Base-by-base conservation (phyloP, 2,888 invertebrate genomes). In the Hecatera dysodea region DNA sequence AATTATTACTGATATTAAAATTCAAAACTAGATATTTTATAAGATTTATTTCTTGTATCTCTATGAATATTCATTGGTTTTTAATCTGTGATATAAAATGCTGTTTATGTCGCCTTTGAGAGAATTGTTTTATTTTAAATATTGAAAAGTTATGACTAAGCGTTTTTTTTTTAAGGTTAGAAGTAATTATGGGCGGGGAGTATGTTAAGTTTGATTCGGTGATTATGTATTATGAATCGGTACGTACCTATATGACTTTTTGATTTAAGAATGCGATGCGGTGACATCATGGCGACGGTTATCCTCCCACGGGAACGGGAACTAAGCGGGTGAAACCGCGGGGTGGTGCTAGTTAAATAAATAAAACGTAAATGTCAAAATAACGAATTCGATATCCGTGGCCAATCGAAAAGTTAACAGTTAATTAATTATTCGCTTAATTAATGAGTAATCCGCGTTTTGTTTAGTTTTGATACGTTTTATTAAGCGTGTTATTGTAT, bases 41-140 rank as follows among this genome's bases (percentile, higher is more conserved):
- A 72, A 75, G 79, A 86, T 86, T 86, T 84, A 86, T 86, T 66
- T 68, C 57, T 33, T 56, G 46, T 57, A 0, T 72, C 5, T 60
- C 5, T 69, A 83, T 83, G 82, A 84, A 83, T 86, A 83, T 83
- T 86, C 82, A 83, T 75, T 69, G n/a, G 19, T 36, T 48, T 76
- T 56, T 68, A 74, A 80, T 83, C 66, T 67, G 24, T 46, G 46
- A 56, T 44, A 46, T 42, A 36, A 66, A 78, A 52, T 50, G 27
- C n/a, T 33, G 15, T 52, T 46, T 22, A 19, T 46, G 55, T 59
- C 75, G 48, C 33, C 11, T 76, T 68, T 22, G 5, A 17, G 39
- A 42, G 75, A 9, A 61, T 52, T 75, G 46, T 61, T 55, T 64
- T 24, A 11, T 22, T 52, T 60, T 33, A 5, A 39, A 29, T 17